Evolutionary conservation across 2,797 vertebrate species (phyloP), one percentile per base, ranked within the genome.

Genomic region (Anguilla pacifica): DNA sequence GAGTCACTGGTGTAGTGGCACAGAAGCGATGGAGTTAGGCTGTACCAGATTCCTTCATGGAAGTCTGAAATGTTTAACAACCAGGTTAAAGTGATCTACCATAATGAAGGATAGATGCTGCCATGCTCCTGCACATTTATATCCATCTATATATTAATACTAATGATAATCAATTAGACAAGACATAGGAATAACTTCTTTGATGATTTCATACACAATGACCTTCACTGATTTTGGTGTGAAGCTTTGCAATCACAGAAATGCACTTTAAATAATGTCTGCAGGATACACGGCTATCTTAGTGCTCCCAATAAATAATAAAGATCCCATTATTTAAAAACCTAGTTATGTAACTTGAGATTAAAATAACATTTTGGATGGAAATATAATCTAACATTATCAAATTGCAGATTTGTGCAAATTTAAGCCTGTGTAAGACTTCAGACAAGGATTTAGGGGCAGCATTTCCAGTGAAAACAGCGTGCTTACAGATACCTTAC

Each of bases 311-410:
- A 9, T 81, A 51, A 82, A 82, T 49, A 82, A 82, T 82, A 51
- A 51, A 51, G 22, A 82, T 82, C 19, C 46, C 79, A n/a, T 49
- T 51, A 82, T 9, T 81, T 81, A 43, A 43, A 81, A 81, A 67
- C 3, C 39, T 3, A 81, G 77, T 81, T 82, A 82, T 82, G 22
- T 51, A 82, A 82, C 79, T 49, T 46, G 22, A 82, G 46, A 82
- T 82, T 82, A 82, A 82, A 49, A 82, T 4, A 25, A 51, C 46
- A 82, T 82, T 82, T 82, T 51, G 22, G 22, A 82, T 82, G 43
- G 79, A 82, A 82, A 82, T n/a, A 49, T 49, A 82, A 82, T 82
- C 79, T 39, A 79, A 79, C 43, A 39, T 77, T 43, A 79, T 79
- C 2, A 43, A 35, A 49, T 82, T 35, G 64, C 79, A 82, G 43